These are phyloP conservation scores for Parotia lawesii DNA, from an alignment of 2,113 vertebrate genomes.

Conservation along the genomic window DNA sequence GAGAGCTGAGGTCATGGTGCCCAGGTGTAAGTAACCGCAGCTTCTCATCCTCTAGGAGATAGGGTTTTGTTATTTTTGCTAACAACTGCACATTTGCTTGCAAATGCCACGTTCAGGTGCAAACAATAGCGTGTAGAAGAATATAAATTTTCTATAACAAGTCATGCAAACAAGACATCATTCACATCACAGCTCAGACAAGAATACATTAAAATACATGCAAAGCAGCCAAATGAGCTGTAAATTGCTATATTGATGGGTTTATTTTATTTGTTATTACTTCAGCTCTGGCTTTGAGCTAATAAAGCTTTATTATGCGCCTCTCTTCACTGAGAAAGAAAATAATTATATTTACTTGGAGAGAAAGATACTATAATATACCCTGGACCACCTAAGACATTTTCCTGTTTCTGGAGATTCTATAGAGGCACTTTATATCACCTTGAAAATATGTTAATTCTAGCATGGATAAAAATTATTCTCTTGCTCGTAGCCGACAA, in stretches of 20 bases:
- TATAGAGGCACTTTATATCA: not conserved
- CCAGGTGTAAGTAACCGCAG: not conserved
- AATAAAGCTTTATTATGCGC: not conserved
- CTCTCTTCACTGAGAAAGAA: not conserved
- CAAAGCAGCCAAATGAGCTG: not conserved
- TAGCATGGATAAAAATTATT: not conserved
- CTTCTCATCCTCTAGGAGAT: not conserved
- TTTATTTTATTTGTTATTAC: conserved; percentile 5
- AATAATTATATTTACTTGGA: not conserved
- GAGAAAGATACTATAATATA: not conserved
- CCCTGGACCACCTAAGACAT: not conserved
- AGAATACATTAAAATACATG: not conserved
- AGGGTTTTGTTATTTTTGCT: not conserved
- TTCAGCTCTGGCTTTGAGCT: not conserved
- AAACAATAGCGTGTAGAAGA: not conserved
- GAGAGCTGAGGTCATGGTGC: not conserved
- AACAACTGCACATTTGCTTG: not conserved
- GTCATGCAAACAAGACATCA: not conserved
- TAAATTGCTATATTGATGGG: not conserved
- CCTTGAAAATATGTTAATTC: not conserved
- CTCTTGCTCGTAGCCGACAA: not conserved
- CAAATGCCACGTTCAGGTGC: not conserved
- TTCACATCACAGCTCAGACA: not conserved
- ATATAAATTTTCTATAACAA: not conserved
- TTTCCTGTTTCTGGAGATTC: not conserved